Evolutionary conservation across 2,888 invertebrate genomes (phyloP), one percentile per base, ranked within the genome.

Genomic region (Spialia ferax): DNA sequence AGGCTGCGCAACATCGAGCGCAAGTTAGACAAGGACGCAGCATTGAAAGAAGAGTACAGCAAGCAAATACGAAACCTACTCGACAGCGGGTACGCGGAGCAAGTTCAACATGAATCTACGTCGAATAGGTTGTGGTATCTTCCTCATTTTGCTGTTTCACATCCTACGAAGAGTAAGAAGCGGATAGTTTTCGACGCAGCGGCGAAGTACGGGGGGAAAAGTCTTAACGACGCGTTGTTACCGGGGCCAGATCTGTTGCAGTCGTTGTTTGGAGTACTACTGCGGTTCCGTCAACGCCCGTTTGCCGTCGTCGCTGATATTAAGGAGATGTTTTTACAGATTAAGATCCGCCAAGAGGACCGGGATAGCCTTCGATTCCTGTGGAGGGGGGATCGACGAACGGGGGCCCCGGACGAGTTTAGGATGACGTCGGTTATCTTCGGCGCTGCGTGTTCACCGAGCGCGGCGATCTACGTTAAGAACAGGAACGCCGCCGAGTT

Each of bases 261-360:
- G 10, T 60, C 65, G 0, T 15, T 70, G 15, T 38, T 63, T 20
- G 68, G 63, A 0, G 66, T 72, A 0, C 20, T 72, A 8, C 23
- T 72, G 26, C 7, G 68, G 2, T 70, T 72, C 26, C 18, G 72
- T 8, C 60, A 72, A 50, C 42, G 62, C 0, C 23, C 11, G 0
- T 18, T 66, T 0, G 71, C 71, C 5, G 69, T 70, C 0, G 13
- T 61, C 13, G 65, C 70, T 0, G 70, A 74, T 32, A 71, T 74
- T 8, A 61, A 68, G 18, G 71, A 73, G 22, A 73, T 73, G 71
- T 72, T 73, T 38, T n/a, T 71, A 18, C 69, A 67, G 20, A 57
- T 72, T 1, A 8, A 29, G 1, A 66, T 71, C 0, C 15, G 60
- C 2, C 4, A 48, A 15, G 56, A 64, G 35, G 69, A 73, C 15